Percentiles rank a stretch among this genome's conserved stretches.
These are phyloP conservation scores for Brachyhypopomus occidentalis DNA, from an alignment of 2,113 vertebrate genomes.

Conservation along the genomic window DNA sequence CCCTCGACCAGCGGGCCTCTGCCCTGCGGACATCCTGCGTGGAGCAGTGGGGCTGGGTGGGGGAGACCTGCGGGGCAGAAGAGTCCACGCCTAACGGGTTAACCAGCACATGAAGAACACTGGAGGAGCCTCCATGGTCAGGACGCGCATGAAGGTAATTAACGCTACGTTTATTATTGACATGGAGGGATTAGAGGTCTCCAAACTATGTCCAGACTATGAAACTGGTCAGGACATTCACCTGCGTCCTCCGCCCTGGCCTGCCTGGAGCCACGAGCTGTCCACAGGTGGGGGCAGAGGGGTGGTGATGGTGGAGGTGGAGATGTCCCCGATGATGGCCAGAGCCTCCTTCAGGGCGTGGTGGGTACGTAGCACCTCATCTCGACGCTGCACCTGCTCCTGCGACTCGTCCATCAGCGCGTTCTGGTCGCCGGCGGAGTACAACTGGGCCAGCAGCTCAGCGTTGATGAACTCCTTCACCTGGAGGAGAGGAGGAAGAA, in stretches of 20 bases:
- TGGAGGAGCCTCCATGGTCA: not conserved
- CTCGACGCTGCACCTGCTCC: constrained; percentile 87
- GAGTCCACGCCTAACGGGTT: not conserved
- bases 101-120: not conserved
- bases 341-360: constrained; percentile 89
- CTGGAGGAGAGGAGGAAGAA: constrained; percentile 61
- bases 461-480: constrained; percentile 98
- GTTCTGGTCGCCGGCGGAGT: constrained; percentile 92
- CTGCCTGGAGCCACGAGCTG: constrained; percentile 80
- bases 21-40: constrained; percentile 81
- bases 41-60: constrained; percentile 82
- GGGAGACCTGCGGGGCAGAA: constrained; percentile 77
- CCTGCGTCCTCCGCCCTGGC: constrained; percentile 56
- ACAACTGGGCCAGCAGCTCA: constrained; percentile 91
- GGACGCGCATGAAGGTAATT: no score
- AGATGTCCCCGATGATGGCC: constrained; percentile 88
- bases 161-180: no score
- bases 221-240: constrained; percentile 47
- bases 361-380: constrained; percentile 89
- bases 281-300: constrained; percentile 90
- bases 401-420: constrained; percentile 93
- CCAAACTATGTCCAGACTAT: not conserved
- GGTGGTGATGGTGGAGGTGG: constrained; percentile 84
- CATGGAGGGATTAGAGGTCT: no score
- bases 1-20: constrained; percentile 81